Evolutionary conservation across 2,797 vertebrate genomes (phyloP).

Genomic region (Threskiornis aethiopicus): DNA sequence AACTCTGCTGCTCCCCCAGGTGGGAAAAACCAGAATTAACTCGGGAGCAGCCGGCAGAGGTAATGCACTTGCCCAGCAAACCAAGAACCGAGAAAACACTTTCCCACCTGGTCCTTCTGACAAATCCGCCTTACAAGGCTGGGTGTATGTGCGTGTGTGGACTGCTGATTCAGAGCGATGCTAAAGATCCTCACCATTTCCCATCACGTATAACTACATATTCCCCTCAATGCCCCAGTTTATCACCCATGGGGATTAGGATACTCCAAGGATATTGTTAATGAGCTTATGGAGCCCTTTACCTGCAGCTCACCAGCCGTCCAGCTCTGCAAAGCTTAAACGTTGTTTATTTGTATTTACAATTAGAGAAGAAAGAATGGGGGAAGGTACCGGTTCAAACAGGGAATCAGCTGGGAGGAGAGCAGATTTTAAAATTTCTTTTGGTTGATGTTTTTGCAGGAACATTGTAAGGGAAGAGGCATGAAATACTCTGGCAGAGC

Average conservation of each 20-base stretch:
- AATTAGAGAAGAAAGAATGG: not conserved
- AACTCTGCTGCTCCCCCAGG: slow-evolving; percentile 60
- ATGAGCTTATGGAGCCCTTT: not conserved
- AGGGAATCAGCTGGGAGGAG: not conserved
- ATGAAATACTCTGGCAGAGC: not conserved
- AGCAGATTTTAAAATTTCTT: not conserved
- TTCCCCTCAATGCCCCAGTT: not conserved
- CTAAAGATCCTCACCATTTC: not conserved
- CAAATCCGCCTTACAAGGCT: not conserved
- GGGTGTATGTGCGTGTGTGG: not conserved
- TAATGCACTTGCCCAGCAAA: not conserved
- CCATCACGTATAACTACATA: rapidly evolving
- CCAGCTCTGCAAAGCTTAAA: not conserved
- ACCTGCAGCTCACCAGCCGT: not conserved
- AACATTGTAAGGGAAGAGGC: not conserved
- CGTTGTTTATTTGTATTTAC: not conserved
- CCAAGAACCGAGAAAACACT: not conserved
- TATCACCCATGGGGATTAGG: not conserved
- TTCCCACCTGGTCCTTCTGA: not conserved
- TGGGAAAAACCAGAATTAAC: slow-evolving; percentile 50
- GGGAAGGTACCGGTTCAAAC: not conserved
- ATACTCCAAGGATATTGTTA: not conserved
- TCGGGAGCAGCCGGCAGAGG: not conserved
- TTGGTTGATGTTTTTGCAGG: not conserved
- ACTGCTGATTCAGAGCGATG: not conserved